Percentiles rank a stretch among this genome's conserved stretches.
phyloP scores from a whole-genome alignment of 2,797 vertebrate genomes.

The Paramormyrops hopkinsi region DNA sequence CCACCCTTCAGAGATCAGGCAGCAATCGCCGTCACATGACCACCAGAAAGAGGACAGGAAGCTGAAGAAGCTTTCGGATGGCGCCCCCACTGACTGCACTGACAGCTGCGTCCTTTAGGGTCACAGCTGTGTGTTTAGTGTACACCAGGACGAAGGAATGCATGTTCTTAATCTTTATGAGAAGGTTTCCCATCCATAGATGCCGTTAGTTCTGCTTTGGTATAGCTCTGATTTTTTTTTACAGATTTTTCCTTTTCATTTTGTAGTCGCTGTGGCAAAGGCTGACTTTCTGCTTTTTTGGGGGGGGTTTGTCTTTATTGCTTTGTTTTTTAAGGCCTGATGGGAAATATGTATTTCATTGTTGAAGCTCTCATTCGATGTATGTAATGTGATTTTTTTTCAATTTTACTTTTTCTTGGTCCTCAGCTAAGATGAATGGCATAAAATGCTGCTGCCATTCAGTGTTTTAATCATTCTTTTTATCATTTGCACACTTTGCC shows the following conservation, averaged over 20 bases:
- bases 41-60: constrained; percentile 65
- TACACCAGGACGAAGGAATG: constrained; percentile 34
- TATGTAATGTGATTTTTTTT: constrained; percentile 21
- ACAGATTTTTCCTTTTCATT: constrained; percentile 22
- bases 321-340: constrained; percentile 15
- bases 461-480: constrained; percentile 24
- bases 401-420: constrained; percentile 27
- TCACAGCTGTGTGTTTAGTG: constrained; percentile 19
- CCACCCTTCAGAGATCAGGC: constrained; percentile 27
- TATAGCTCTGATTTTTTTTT: constrained; percentile 29
- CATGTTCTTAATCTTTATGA: constrained; percentile 45
- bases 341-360: constrained; percentile 19
- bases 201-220: neutral
- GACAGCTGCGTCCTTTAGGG: constrained; percentile 69
- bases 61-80: constrained; percentile 67
- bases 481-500: constrained; percentile 32
- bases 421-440: constrained; percentile 29
- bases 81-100: constrained; percentile 52
- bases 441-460: constrained; percentile 36
- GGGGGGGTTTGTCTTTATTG: neutral
- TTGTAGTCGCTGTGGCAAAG: neutral
- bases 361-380: constrained; percentile 9
- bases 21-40: constrained; percentile 38
- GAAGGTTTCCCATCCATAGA: constrained; percentile 30
- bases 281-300: neutral